phyloP scores from a whole-genome alignment of 2,888 invertebrate genomes.

The Eledona agricola region DNA sequence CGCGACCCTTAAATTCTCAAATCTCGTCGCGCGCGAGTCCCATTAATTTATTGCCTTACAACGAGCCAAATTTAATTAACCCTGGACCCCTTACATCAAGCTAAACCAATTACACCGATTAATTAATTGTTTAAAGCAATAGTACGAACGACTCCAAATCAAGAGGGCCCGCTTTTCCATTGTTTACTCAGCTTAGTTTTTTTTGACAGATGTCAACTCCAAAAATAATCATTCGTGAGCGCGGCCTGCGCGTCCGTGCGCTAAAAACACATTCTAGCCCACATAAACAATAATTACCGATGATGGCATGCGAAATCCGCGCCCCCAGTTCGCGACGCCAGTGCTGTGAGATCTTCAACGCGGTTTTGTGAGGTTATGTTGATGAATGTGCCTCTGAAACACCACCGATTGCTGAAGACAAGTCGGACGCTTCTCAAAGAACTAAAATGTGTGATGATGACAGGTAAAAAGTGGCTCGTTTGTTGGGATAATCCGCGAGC shows the following conservation, averaged over 20 bases:
- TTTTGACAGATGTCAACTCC: too few relatives aligned
- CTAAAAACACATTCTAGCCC: too few relatives aligned
- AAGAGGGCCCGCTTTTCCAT: too few relatives aligned
- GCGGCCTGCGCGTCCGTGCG: too few relatives aligned
- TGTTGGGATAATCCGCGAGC: constrained; percentile 14
- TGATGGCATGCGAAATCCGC: too few relatives aligned
- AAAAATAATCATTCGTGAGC: too few relatives aligned
- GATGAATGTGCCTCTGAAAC: constrained; percentile 3
- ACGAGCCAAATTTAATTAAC: constrained; percentile 22
- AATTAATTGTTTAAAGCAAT: too few relatives aligned
- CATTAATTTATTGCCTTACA: constrained; percentile 24
- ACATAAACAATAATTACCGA: too few relatives aligned
- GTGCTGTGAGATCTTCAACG: not conserved
- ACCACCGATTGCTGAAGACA: not conserved
- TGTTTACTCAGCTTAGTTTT: too few relatives aligned
- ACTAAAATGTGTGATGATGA: constrained; percentile 14
- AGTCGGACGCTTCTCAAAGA: constrained; percentile 11
- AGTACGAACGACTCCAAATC: too few relatives aligned
- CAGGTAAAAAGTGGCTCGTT: constrained; percentile 8
- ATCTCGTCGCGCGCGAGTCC: constrained; percentile 6
- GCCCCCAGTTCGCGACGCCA: constrained; percentile 2
- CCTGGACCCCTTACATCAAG: constrained; percentile 14
- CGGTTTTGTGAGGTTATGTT: constrained; percentile 21
- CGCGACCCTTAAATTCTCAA: not conserved
- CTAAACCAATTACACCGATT: constrained; percentile 25